Conservation (phyloP, 2,888 invertebrate genomes). For the Coelopa pilipes region DNA sequence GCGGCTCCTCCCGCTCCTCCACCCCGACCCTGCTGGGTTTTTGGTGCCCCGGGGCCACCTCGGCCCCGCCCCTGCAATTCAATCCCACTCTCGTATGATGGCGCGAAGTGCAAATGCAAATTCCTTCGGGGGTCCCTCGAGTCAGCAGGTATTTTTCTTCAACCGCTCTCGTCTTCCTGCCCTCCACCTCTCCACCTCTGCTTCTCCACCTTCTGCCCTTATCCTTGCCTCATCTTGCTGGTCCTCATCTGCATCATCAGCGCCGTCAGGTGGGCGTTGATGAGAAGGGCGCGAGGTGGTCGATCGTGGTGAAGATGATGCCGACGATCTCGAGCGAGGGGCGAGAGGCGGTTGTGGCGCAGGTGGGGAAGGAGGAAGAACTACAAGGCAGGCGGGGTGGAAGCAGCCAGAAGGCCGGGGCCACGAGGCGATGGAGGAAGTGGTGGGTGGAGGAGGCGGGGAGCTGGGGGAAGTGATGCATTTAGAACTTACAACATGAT, state of each 20-base stretch:
- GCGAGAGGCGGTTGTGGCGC: no score
- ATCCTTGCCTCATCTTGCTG: not conserved
- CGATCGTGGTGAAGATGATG: no score
- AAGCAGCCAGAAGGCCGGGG: no score
- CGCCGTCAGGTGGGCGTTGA: no score
- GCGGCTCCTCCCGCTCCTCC: not conserved
- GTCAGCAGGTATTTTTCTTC: slow-evolving; percentile 10
- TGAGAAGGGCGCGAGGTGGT: no score
- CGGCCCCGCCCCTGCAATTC: not conserved
- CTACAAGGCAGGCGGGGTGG: no score
- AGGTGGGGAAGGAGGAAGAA: no score
- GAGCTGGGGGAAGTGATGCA: not conserved
- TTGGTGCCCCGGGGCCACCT: not conserved
- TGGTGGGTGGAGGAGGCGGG: no score
- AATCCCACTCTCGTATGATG: not conserved
- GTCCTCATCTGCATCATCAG: no score
- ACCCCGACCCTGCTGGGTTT: not conserved
- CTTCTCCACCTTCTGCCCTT: not conserved
- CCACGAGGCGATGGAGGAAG: not conserved
- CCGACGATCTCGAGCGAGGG: no score
- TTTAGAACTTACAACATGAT: slow-evolving; percentile 22
- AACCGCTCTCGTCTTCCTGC: no score
- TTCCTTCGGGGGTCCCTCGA: not conserved
- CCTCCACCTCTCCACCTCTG: no score
- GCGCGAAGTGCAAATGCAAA: slow-evolving; percentile 3